phyloP scores from a whole-genome alignment of 2,888 invertebrate genomes.

The Autographa pulchrina region DNA sequence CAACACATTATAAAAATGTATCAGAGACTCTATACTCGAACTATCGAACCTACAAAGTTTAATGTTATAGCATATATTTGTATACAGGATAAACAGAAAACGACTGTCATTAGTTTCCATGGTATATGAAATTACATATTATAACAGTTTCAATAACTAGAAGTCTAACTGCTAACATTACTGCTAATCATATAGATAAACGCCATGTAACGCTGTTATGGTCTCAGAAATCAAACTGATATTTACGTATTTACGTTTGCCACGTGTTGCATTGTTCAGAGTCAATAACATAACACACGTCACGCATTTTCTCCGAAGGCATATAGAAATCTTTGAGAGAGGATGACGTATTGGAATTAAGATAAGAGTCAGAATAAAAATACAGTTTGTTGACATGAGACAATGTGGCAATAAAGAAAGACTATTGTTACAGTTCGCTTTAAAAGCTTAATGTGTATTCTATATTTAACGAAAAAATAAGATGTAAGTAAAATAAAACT shows the following conservation, averaged over 20 bases:
- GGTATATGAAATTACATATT: not conserved
- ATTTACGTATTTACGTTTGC: conserved; percentile 34
- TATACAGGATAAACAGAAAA: not conserved
- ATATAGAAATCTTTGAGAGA: not conserved
- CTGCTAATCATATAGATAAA: conserved; percentile 6
- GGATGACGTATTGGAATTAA: not conserved
- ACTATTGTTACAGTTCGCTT: not conserved
- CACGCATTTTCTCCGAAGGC: conserved; percentile 18
- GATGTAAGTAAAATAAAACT: not conserved
- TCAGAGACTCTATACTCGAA: conserved; percentile 88
- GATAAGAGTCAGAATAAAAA: conserved; percentile 1
- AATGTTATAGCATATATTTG: too few relatives aligned
- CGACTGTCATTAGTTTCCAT: not conserved
- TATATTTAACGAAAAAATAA: not conserved
- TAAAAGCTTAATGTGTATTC: not conserved
- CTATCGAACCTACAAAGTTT: not conserved
- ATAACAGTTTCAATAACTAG: not conserved
- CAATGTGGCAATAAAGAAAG: not conserved
- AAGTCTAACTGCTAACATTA: conserved; percentile 14
- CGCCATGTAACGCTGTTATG: conserved; percentile 15
- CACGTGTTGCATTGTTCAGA: conserved; percentile 43
- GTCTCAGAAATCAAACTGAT: conserved; percentile 30
- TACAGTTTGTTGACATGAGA: not conserved
- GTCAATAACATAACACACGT: conserved; percentile 22
- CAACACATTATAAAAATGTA: conserved; percentile 75